Base-by-base conservation (phyloP, 2,797 vertebrate species). In the Lindbergichthys nudifrons region DNA sequence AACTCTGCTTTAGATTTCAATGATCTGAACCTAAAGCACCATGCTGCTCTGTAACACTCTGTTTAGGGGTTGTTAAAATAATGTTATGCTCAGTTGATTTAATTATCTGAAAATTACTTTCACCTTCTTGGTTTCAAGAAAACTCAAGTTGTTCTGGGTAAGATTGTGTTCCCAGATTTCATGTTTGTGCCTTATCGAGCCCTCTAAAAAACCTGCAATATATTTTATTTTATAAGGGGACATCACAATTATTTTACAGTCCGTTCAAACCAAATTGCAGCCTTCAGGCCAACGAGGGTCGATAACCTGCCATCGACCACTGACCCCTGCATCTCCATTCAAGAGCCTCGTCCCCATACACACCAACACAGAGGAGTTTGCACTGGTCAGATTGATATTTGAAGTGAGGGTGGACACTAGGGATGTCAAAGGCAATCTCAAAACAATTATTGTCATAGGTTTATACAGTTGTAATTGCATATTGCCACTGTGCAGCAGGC, bases 1-100 rank as follows among this genome's bases (percentile, higher is more conserved):
- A 73, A 80, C 36, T 67, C 4, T 21, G 41, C 47, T 48, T 62
- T 46, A 53, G 11, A 56, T 59, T 41, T 48, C 4, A 21, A 54
- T 19, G 11, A 42, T n/a, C 7, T 11, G 26, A 32, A 36, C 12
- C 7, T 30, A 9, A 70, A n/a, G 50, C 14, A n/a, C 12, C 10
- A 0, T 4, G 15, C 41, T 39, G 36, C 43, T 10, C 15, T 3
- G 2, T 10, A 3, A 63, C 66, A 59, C 2, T 4, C 21, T 3
- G 3, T 10, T 32, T 5, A 42, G 14, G 23, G 30, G 8, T 21
- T 39, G 51, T 50, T 39, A 26, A 19, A 10, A 19, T 66, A 21
- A 13, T 21, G 53, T 23, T 32, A 8, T 13, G 26, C 11, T 21
- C 8, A 19, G 14, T 7, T 43, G 50, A 56, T 30, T 14, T 32